A percentile compares a stretch with the other conserved stretches of the same genome.
Evolutionary conservation across 2,113 vertebrate species (phyloP).

Genomic region (Glareola pratincola): DNA sequence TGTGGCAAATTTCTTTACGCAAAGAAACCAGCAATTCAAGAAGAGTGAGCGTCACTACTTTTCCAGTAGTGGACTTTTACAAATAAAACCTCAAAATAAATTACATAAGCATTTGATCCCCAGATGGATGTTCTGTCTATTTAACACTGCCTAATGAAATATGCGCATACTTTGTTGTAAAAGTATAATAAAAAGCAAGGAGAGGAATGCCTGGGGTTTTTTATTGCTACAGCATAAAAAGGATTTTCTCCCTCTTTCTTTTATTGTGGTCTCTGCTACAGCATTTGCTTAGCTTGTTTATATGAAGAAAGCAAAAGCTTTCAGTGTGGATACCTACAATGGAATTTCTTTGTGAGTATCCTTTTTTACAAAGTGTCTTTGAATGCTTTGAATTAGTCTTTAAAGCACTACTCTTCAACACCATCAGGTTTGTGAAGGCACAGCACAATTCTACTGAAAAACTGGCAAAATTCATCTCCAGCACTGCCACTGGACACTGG

Average conservation of each 20-base stretch:
- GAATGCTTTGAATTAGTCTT: neutral
- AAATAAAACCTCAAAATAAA: neutral
- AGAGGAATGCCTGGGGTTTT: neutral
- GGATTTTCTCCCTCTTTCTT: neutral
- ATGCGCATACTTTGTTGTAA: neutral
- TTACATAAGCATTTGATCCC: neutral
- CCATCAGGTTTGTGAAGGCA: neutral
- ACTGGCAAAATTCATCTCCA: neutral
- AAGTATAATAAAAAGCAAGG: neutral
- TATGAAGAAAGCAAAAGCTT: neutral
- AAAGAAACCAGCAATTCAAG: neutral
- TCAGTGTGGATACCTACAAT: neutral
- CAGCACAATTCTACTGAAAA: neutral
- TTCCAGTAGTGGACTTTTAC: neutral
- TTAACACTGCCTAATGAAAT: neutral
- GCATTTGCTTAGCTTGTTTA: neutral
- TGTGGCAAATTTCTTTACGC: neutral
- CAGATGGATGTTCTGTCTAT: neutral
- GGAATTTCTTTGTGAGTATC: neutral
- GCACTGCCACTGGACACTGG: neutral
- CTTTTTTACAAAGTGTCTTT: neutral
- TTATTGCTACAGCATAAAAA: neutral
- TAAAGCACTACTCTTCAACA: neutral
- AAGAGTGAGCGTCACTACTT: accelerated
- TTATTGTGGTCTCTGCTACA: neutral